These are phyloP conservation scores for Netelia virgata DNA, from an alignment of 2,888 invertebrate species.

Conservation along the genomic window DNA sequence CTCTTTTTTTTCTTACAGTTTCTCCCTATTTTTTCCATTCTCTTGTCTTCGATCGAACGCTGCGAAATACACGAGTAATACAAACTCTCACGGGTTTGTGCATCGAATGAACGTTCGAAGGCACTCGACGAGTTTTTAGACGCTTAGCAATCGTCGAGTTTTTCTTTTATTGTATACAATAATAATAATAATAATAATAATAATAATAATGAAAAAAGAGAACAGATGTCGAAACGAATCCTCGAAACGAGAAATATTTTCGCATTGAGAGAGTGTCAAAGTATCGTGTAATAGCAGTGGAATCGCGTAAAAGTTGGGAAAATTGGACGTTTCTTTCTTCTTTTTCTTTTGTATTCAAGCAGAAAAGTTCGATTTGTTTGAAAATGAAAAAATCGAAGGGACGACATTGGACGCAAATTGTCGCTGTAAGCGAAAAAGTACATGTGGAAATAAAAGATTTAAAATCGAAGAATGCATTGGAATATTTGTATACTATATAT, in stretches of 20 bases:
- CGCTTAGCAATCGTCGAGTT: slow-evolving; percentile 71
- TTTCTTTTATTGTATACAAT: not conserved
- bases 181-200: not conserved
- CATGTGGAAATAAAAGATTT: slow-evolving; percentile 29
- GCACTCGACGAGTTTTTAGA: slow-evolving; percentile 70
- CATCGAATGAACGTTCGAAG: slow-evolving; percentile 62
- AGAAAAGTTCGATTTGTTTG: slow-evolving; percentile 14
- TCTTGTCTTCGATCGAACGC: slow-evolving; percentile 55
- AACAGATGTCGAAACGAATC: slow-evolving; percentile 76
- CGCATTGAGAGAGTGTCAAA: slow-evolving; percentile 17
- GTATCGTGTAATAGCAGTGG: slow-evolving; percentile 47
- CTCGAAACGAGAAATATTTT: slow-evolving; percentile 59
- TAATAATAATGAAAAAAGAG: slow-evolving; percentile 8
- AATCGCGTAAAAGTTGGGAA: slow-evolving; percentile 5
- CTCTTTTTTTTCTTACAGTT: slow-evolving; percentile 13
- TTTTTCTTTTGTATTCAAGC: slow-evolving; percentile 6
- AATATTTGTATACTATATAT: slow-evolving; percentile 9
- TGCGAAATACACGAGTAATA: slow-evolving; percentile 49
- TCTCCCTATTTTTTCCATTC: slow-evolving; percentile 38
- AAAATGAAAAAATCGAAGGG: slow-evolving; percentile 23
- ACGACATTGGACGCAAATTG: slow-evolving; percentile 48
- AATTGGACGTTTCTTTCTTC: slow-evolving; percentile 41
- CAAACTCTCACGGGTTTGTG: slow-evolving; percentile 10
- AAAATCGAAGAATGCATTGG: slow-evolving; percentile 3
- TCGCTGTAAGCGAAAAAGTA: slow-evolving; percentile 35